phyloP scores from a whole-genome alignment of 2,113 vertebrate genomes.

The Protobothrops flavoviridis region DNA sequence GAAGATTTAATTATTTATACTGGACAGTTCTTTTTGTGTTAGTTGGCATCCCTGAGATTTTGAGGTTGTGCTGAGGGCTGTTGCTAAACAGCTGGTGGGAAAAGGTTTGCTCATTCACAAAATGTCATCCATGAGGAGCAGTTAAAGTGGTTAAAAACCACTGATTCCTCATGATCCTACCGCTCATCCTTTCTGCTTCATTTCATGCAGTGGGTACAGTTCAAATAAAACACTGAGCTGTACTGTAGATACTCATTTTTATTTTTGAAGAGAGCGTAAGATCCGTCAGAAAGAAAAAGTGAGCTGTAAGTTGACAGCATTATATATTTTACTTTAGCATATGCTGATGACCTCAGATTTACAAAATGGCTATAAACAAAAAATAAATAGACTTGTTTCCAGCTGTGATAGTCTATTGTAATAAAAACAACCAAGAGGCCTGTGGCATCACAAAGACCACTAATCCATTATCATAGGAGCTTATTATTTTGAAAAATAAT shows the following conservation, averaged over 20 bases:
- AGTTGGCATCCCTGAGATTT: not conserved
- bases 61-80: not conserved
- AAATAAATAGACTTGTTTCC: not conserved
- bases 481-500: not conserved
- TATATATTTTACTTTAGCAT: not conserved
- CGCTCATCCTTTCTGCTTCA: not conserved
- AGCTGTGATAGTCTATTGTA: not conserved
- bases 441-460: not conserved
- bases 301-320: not conserved
- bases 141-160: not conserved
- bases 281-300: not conserved
- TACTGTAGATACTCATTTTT: not conserved
- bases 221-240: not conserved
- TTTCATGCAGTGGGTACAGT: not conserved
- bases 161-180: not conserved
- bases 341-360: not conserved
- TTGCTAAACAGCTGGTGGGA: not conserved
- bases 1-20: not conserved
- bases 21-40: not conserved
- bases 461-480: not conserved
- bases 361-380: not conserved
- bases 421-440: not conserved
- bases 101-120: not conserved
- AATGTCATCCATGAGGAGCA: not conserved
- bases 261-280: not conserved